Base-by-base conservation (phyloP, 2,113 vertebrate species). In the Cyphomyrus discorhynchus region DNA sequence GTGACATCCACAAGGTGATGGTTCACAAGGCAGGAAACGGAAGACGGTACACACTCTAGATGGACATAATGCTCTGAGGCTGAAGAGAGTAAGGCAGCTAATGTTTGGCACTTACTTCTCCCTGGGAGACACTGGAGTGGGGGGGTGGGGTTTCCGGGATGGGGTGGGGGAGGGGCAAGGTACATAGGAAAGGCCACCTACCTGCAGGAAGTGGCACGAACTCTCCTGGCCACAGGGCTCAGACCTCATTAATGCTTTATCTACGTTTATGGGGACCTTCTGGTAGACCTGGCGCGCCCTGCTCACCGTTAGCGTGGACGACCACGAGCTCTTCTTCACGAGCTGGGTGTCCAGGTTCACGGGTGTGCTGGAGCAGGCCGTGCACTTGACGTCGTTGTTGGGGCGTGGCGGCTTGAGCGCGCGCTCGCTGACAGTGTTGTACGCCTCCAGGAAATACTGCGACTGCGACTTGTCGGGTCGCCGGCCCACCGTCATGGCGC, bases 171-270 rank as follows among this genome's bases (percentile, higher is more conserved):
- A 89, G 91, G 90, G 90, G 88, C 19, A 35, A 77, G 74, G 74
- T 77, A 92, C 90, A 53, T 92, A 93, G 93, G 77, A 86, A 90
- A 91, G 82, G 88, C 82, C 93, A 93, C 94, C 94, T 99, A 99
- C 98, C 98, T 99, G 98, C 91, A 99, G 96, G 95, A 98, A 99
- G 96, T 99, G 98, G 96, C 97, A 98, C 92, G 98, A 95, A 88
- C 96, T 97, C 89, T 99, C 98, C 96, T 98, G 98, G 92, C 98
- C 98, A 95, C 98, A 98, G 74, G 95, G 95, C 95, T 98, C 97
- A 90, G 98, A 94, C 96, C 98, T 98, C 96, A 98, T 95, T 97
- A 99, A 93, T 94, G 97, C 97, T 96, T 98, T 98, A 95, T 98
- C 98, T 97, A 99, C 95, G 95, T 99, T 98, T 95, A 98, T 95